phyloP scores from a whole-genome alignment of 1,140 invertebrate species.

The Cheumatopsyche charites region DNA sequence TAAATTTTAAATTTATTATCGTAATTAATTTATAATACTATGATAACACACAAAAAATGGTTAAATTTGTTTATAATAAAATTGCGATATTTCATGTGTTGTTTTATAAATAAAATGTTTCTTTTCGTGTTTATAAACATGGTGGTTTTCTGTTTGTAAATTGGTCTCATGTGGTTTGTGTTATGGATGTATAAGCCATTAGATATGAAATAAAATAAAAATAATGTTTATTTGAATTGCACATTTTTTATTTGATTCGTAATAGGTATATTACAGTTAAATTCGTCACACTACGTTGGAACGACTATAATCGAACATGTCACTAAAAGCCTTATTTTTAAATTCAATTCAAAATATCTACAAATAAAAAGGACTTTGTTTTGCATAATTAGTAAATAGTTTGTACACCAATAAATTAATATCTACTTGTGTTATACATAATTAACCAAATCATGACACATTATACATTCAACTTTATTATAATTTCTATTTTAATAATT shows the following conservation, averaged over 20 bases:
- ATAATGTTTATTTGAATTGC: slow-evolving; percentile 40
- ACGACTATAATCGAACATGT: slow-evolving; percentile 45
- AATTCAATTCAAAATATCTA: slow-evolving; percentile 28
- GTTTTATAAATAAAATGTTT: too few species aligned
- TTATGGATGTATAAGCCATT: too few species aligned
- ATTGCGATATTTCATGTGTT: too few species aligned
- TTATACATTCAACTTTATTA: slow-evolving; percentile 26
- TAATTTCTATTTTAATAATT: not conserved
- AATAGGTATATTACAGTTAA: slow-evolving; percentile 45
- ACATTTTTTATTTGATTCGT: slow-evolving; percentile 43
- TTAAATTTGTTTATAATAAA: too few species aligned
- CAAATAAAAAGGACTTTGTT: slow-evolving; percentile 22
- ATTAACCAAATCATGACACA: slow-evolving; percentile 30
- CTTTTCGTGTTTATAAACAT: too few species aligned
- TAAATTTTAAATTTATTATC: too few species aligned
- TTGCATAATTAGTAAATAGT: slow-evolving; percentile 29
- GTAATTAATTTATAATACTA: too few species aligned
- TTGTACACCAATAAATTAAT: slow-evolving; percentile 48
- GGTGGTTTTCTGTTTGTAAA: not conserved
- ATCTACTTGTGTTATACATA: slow-evolving; percentile 29
- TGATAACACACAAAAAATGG: too few species aligned
- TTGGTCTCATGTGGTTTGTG: not conserved
- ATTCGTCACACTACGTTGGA: slow-evolving; percentile 41
- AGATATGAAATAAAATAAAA: not conserved
- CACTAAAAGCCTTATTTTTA: slow-evolving; percentile 44